Base-by-base conservation (phyloP, 1,140 invertebrate species). In the Camponotus vicinus region DNA sequence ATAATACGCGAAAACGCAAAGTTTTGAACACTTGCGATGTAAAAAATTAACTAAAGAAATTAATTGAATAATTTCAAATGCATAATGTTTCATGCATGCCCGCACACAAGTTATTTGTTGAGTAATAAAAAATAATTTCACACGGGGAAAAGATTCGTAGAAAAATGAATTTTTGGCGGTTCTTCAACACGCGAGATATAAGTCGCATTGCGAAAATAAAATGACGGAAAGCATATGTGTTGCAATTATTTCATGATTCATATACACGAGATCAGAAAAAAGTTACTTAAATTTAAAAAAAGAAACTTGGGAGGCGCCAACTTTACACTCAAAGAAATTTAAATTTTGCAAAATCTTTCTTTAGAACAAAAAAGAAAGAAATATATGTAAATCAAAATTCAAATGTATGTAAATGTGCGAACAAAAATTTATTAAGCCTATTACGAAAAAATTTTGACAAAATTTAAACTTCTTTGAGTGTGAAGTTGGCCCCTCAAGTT, bases 101-200 rank as follows among this genome's bases (percentile, higher is more conserved):
- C 1, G 13, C 27, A 34, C 37, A 75, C 37, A 32, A 52, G 7
- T 21, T 45, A 15, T 80, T 80, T 70, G 9, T 21, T 4, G 9
- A 21, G 11, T 9, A 21, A 42, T 27, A 66, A 52, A 70, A 57
- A 80, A 57, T 57, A 15, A 57, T 69, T 9, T 57, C 15, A 42
- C 37, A 21, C 37, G 64, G n/a, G 42, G 69, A 69, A 57, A 55
- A 57, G 13, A 80, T 79, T 69, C n/a, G 9, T 2, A 34, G 32
- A 34, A 69, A 55, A 70, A 70, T 80, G 32, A 80, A 70, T 80
- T 40, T 13, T 67, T 49, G 11, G 76, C 32, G 32, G 32, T 78
- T 70, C n/a, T n/a, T 45, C 66, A 70, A 70, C 3, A 13, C 3
- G 15, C 11, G 5, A 69, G n/a, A 57, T 70, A 69, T 57, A 80